Conservation (phyloP, 2,113 vertebrate species). For the Petrocephalus zakoni region DNA sequence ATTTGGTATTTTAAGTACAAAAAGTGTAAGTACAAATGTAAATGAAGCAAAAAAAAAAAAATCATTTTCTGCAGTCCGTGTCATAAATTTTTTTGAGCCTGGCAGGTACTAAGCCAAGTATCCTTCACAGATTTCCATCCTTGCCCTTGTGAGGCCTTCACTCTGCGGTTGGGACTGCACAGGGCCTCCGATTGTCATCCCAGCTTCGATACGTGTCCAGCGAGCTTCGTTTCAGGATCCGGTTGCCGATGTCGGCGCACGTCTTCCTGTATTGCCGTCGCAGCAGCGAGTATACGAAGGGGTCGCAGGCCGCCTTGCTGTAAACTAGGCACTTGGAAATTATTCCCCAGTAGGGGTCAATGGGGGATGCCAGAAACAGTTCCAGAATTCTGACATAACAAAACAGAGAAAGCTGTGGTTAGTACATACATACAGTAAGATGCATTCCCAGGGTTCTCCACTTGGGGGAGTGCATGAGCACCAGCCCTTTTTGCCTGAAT, state of each 20-base stretch:
- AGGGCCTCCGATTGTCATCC: slow-evolving; percentile 46
- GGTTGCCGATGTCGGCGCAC: slow-evolving; percentile 78
- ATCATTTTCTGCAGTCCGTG: neutral
- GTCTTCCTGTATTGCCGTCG: slow-evolving; percentile 88
- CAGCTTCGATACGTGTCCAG: slow-evolving; percentile 68
- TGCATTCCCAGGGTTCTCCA: neutral
- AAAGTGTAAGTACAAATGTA: neutral
- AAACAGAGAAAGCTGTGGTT: slow-evolving; percentile 4
- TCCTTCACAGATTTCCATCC: neutral
- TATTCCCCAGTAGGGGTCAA: slow-evolving; percentile 83
- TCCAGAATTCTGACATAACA: slow-evolving; percentile 77
- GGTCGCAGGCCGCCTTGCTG: slow-evolving; percentile 90
- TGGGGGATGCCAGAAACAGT: slow-evolving; percentile 67
- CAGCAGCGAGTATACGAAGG: slow-evolving; percentile 91
- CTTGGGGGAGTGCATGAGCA: neutral
- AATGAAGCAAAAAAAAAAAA: neutral
- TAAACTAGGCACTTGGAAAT: slow-evolving; percentile 90
- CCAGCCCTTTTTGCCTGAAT: neutral
- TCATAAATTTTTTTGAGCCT: neutral
- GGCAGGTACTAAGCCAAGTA: neutral
- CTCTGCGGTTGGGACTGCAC: slow-evolving; percentile 48
- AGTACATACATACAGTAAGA: neutral
- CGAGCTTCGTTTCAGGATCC: slow-evolving; percentile 73
- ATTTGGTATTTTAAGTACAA: neutral
- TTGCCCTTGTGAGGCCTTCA: slow-evolving; percentile 26